phyloP scores from a whole-genome alignment of 2,888 invertebrate genomes.

The Heteropelma amictum region DNA sequence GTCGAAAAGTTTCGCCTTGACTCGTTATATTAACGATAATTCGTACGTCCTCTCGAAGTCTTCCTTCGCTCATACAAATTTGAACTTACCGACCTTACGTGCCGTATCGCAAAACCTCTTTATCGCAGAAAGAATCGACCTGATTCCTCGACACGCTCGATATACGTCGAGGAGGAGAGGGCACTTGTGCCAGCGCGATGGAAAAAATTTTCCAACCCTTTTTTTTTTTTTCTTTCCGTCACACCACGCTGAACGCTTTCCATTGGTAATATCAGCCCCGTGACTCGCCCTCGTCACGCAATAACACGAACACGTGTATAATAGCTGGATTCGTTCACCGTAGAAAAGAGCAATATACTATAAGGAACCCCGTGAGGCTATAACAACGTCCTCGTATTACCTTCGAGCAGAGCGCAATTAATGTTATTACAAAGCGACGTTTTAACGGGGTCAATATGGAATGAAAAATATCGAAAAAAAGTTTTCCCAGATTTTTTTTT shows the following conservation, averaged over 20 bases:
- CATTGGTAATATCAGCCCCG: conserved; percentile 36
- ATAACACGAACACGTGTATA: conserved; percentile 33
- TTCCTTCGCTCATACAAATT: background rate
- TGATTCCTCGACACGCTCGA: conserved; percentile 38
- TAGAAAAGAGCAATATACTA: too few relatives aligned
- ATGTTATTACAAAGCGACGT: too few relatives aligned
- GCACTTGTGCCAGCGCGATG: conserved; percentile 14
- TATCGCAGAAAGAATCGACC: conserved; percentile 37
- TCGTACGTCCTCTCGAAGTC: too few relatives aligned
- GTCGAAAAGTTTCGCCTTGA: too few relatives aligned
- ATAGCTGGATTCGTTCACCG: conserved; percentile 3
- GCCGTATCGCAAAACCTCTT: conserved; percentile 2
- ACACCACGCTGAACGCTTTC: conserved; percentile 37
- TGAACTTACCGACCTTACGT: background rate
- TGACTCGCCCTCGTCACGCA: conserved; percentile 40
- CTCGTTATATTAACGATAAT: too few relatives aligned
- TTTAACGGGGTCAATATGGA: too few relatives aligned
- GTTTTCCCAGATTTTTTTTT: too few relatives aligned
- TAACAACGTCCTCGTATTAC: too few relatives aligned
- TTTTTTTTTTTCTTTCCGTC: conserved; percentile 13
- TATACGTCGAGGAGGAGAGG: background rate
- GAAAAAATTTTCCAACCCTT: conserved; percentile 4
- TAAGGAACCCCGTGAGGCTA: too few relatives aligned
- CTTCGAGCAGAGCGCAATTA: too few relatives aligned
- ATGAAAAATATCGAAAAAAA: too few relatives aligned